Conservation (phyloP, 1,140 invertebrate species). For the Elymnias hypermnestra region DNA sequence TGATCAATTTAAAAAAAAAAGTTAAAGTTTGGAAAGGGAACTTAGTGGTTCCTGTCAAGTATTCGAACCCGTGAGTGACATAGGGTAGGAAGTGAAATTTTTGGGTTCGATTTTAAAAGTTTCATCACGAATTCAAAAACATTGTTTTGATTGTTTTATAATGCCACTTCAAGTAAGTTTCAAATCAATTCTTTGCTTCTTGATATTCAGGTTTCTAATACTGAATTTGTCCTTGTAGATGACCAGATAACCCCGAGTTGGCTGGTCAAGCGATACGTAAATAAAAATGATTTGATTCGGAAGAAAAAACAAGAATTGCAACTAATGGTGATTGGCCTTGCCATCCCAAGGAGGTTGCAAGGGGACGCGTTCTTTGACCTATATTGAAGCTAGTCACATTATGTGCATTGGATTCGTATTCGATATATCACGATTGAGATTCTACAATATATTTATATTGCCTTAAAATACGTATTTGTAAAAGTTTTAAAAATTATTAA, state of each 20-base stretch:
- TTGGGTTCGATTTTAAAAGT: too few relatives aligned
- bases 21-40: too few relatives aligned
- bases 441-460: too few relatives aligned
- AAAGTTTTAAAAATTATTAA: too few relatives aligned
- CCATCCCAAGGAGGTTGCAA: slow-evolving; percentile 63
- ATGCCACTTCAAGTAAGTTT: too few relatives aligned
- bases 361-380: slow-evolving; percentile 66
- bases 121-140: too few relatives aligned
- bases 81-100: too few relatives aligned
- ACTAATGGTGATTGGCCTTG: slow-evolving; percentile 63
- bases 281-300: slow-evolving; percentile 71
- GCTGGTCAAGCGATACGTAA: slow-evolving; percentile 60
- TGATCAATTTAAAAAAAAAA: too few relatives aligned
- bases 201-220: slow-evolving; percentile 8
- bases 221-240: slow-evolving; percentile 50
- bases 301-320: slow-evolving; percentile 50
- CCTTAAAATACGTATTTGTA: neutral
- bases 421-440: slow-evolving; percentile 31
- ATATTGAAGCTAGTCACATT: slow-evolving; percentile 37
- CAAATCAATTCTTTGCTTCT: slow-evolving; percentile 1
- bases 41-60: too few relatives aligned
- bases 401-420: slow-evolving; percentile 26
- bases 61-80: too few relatives aligned
- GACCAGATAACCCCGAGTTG: slow-evolving; percentile 50
- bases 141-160: too few relatives aligned